phyloP scores from a whole-genome alignment of 2,888 invertebrate genomes.

The Scaptomyza cyrtandrae region DNA sequence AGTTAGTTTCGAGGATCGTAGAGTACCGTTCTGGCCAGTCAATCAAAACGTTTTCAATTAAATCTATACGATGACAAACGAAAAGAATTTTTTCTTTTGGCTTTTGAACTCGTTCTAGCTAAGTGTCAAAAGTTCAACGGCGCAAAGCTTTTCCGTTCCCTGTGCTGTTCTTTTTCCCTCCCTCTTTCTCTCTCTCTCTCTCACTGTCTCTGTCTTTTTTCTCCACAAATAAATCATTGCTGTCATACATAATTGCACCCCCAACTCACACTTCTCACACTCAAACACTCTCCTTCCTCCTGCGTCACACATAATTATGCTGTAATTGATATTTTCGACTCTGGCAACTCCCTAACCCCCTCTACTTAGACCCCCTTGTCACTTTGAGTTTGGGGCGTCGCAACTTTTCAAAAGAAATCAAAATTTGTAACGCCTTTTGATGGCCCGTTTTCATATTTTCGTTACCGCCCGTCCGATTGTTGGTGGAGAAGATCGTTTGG shows the following conservation, averaged over 20 bases:
- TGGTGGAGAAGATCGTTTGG: slow-evolving; percentile 31
- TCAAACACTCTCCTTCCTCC: background rate
- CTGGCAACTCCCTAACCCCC: slow-evolving; percentile 2
- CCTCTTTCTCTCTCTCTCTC: slow-evolving; percentile 11
- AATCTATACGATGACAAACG: slow-evolving; percentile 76
- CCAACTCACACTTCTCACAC: slow-evolving; percentile 10
- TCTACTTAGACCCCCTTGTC: slow-evolving; percentile 18
- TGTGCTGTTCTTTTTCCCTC: slow-evolving; percentile 16
- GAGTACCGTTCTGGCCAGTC: slow-evolving; percentile 68
- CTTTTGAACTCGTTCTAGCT: slow-evolving; percentile 23
- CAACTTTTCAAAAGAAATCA: slow-evolving; percentile 78
- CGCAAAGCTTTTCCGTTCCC: slow-evolving; percentile 39
- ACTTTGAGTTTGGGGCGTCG: slow-evolving; percentile 57
- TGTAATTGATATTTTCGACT: slow-evolving; percentile 78
- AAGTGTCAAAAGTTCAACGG: slow-evolving; percentile 59
- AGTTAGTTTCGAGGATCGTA: slow-evolving; percentile 19
- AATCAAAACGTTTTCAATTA: slow-evolving; percentile 74
- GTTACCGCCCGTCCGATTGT: slow-evolving; percentile 50
- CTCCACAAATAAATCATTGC: slow-evolving; percentile 73
- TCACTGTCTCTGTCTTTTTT: slow-evolving; percentile 20
- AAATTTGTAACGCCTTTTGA: slow-evolving; percentile 79
- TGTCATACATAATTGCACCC: slow-evolving; percentile 66
- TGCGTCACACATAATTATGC: slow-evolving; percentile 80
- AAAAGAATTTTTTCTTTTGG: slow-evolving; percentile 57
- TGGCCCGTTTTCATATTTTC: slow-evolving; percentile 44